A percentile compares a stretch with the other conserved stretches of the same genome.
Conservation (phyloP, 2,797 vertebrate species). For the Crenichthys baileyi region DNA sequence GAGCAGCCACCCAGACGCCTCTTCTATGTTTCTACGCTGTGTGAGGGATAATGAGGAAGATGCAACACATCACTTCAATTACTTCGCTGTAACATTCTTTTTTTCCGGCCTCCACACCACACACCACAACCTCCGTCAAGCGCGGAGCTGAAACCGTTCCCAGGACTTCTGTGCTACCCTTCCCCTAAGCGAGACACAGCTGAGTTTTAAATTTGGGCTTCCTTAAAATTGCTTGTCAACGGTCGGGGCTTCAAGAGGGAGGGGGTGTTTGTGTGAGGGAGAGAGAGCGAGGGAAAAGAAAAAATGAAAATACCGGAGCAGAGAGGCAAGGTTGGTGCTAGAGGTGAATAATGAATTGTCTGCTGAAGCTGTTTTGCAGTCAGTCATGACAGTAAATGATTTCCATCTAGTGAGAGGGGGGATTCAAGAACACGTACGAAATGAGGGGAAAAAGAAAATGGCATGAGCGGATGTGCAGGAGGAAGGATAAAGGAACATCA, state of each 20-base stretch:
- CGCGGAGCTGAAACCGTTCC: constrained; percentile 24
- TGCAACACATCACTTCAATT: constrained; percentile 74
- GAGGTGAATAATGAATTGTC: constrained; percentile 83
- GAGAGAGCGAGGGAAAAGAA: background rate
- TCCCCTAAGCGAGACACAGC: constrained; percentile 45
- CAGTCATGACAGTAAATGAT: constrained; percentile 77
- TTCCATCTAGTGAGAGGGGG: constrained; percentile 64
- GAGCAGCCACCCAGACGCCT: constrained; percentile 51
- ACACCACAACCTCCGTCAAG: constrained; percentile 19
- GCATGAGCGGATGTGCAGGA: constrained; percentile 25
- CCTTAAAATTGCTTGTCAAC: constrained; percentile 83
- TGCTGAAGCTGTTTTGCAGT: constrained; percentile 72
- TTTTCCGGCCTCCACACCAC: constrained; percentile 23
- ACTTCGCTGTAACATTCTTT: constrained; percentile 21
- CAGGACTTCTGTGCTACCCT: constrained; percentile 45
- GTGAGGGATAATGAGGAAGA: constrained; percentile 71
- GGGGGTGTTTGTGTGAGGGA: constrained; percentile 7
- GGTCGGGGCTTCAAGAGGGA: constrained; percentile 54
- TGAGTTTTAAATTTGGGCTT: constrained; percentile 80
- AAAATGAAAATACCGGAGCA: constrained; percentile 43
- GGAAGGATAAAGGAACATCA: constrained; percentile 9
- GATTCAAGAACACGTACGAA: constrained; percentile 51
- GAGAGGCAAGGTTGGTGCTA: constrained; percentile 57
- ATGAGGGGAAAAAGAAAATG: constrained; percentile 36
- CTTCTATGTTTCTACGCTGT: constrained; percentile 52